Base-by-base conservation (phyloP, 2,797 vertebrate genomes). In the Tadarida brasiliensis region DNA sequence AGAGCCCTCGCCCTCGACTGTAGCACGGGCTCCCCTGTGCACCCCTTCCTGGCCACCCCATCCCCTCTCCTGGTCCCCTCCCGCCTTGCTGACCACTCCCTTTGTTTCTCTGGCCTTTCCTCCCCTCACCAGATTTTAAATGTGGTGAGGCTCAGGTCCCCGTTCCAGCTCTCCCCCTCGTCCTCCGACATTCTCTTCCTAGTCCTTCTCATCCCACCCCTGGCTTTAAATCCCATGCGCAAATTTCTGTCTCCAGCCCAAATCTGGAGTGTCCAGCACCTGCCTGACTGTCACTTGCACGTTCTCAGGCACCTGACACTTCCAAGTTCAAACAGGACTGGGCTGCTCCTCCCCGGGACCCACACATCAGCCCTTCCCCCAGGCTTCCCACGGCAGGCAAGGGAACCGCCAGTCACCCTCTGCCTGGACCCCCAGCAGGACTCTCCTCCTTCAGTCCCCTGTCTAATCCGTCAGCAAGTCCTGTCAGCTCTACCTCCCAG, bases 1-100 rank as follows among this genome's bases (percentile, higher is more conserved):
- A 7, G 22, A 35, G 12, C 7, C 54, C 9, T 0, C 0, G 57
- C 17, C 35, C 33, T 10, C 1, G 0, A 0, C 28, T 0, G 14
- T 5, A 2, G 28, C 51, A 11, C 15, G 3, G 84, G 68, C n/a
- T 0, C 47, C 44, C 71, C 17, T 5, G 15, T 3, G 54, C 30
- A 2, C 30, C 22, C 67, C 63, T 9, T 30, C 1, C 8, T 44
- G 4, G 51, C 51, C 4, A 3, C 2, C n/a, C 20, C 0, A 0
- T 17, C 3, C 1, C 5, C 12, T 19, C 56, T 4, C 22, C 44
- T 0, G 4, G 4, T 26, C 19, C 0, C 39, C 35, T 76, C 14
- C 19, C 6, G 7, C 44, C 77, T 22, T 5, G 16, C 35, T 47
- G 74, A 24, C 44, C 26, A 2, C 19, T 49, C 16, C 59, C 35